A percentile compares a stretch with the other conserved stretches of the same genome.
Evolutionary conservation across 2,113 vertebrate species (phyloP).

Genomic region (Stomatorhinus ivindoensis): DNA sequence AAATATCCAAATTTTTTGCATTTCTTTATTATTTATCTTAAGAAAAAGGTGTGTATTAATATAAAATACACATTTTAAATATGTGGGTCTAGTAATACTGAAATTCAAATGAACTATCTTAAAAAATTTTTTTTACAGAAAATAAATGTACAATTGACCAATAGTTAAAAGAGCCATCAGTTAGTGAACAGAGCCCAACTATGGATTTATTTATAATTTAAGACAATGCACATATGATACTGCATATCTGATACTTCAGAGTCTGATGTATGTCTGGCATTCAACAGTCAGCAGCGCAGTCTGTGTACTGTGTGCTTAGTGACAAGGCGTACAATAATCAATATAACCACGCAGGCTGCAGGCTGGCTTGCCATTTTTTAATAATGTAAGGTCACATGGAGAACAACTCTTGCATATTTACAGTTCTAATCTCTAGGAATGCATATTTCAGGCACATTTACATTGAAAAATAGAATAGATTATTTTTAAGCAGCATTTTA

Average conservation of each 20-base stretch:
- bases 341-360: conserved; percentile 1
- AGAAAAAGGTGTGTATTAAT: not conserved
- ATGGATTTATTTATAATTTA: not conserved
- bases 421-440: conserved; percentile 40
- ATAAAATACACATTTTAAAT: not conserved
- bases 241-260: not conserved
- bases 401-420: conserved; percentile 34
- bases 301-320: not conserved
- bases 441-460: conserved; percentile 35
- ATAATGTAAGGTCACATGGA: conserved; percentile 34
- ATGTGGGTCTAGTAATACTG: not conserved
- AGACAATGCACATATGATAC: not conserved
- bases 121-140: not conserved
- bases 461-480: conserved; percentile 45
- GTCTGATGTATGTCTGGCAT: not conserved
- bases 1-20: not conserved
- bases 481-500: conserved; percentile 42
- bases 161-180: not conserved
- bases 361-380: conserved; percentile 20
- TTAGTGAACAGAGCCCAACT: not conserved
- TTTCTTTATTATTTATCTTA: not conserved
- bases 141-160: not conserved
- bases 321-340: not conserved
- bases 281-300: not conserved
- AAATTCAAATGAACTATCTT: not conserved